phyloP scores from a whole-genome alignment of 2,113 vertebrate species.

The Phyllopteryx taeniolatus region DNA sequence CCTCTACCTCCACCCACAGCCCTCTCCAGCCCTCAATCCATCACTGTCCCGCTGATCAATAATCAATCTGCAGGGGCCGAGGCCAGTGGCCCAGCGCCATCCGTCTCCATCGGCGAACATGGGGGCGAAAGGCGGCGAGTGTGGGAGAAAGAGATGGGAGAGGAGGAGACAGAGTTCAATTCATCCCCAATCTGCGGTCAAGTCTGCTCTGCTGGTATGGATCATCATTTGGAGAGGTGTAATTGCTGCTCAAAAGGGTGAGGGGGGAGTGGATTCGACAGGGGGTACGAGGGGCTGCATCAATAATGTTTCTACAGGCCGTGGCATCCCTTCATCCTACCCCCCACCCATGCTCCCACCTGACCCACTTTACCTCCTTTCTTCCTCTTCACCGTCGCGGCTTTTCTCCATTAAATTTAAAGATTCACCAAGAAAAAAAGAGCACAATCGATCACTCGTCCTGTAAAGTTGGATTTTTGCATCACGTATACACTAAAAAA shows the following conservation, averaged over 20 bases:
- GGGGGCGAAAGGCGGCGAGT: slow-evolving; percentile 23
- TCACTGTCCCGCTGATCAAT: slow-evolving; percentile 81
- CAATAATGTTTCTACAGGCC: slow-evolving; percentile 70
- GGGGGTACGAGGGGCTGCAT: slow-evolving; percentile 41
- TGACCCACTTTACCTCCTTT: slow-evolving; percentile 67
- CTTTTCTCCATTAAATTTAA: slow-evolving; percentile 54
- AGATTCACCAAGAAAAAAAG: slow-evolving; percentile 51
- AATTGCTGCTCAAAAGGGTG: slow-evolving; percentile 75
- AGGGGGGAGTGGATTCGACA: slow-evolving; percentile 32
- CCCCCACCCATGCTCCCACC: slow-evolving; percentile 42
- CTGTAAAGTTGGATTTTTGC: not conserved
- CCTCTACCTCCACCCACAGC: slow-evolving; percentile 33
- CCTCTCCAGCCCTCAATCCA: slow-evolving; percentile 70
- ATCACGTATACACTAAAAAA: not conserved
- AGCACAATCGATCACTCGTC: slow-evolving; percentile 44
- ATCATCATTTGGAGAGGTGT: slow-evolving; percentile 80
- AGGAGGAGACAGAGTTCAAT: slow-evolving; percentile 64
- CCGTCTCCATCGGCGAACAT: slow-evolving; percentile 73
- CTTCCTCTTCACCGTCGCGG: slow-evolving; percentile 38
- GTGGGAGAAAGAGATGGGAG: slow-evolving; percentile 26
- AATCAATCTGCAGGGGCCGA: slow-evolving; percentile 78
- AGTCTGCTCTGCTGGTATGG: slow-evolving; percentile 69
- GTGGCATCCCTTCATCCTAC: slow-evolving; percentile 41
- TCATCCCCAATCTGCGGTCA: slow-evolving; percentile 71
- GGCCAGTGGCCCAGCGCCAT: slow-evolving; percentile 64